These are phyloP conservation scores for Sebastes steindachneri DNA, from an alignment of 2,797 vertebrate species.

Conservation along the genomic window DNA sequence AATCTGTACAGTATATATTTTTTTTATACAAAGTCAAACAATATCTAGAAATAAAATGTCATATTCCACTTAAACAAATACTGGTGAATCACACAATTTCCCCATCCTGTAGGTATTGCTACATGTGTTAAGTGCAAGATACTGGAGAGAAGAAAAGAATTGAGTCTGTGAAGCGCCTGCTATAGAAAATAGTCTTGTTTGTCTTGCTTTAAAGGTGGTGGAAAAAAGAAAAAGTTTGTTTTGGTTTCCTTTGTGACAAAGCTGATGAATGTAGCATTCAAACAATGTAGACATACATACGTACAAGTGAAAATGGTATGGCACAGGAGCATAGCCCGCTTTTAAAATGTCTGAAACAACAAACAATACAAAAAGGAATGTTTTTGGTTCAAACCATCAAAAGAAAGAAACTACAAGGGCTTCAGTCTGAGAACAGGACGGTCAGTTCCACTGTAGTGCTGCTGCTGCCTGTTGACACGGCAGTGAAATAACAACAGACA, in stretches of 20 bases:
- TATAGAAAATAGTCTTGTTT: slow-evolving; percentile 77
- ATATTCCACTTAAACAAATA: slow-evolving; percentile 89
- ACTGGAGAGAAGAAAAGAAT: slow-evolving; percentile 86
- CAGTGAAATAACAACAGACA: slow-evolving; percentile 45
- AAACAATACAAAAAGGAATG: slow-evolving; percentile 59
- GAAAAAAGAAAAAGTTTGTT: slow-evolving; percentile 50
- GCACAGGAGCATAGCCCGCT: slow-evolving; percentile 55
- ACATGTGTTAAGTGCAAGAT: slow-evolving; percentile 92
- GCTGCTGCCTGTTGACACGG: slow-evolving; percentile 48
- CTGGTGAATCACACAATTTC: slow-evolving; percentile 86
- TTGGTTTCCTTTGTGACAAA: slow-evolving; percentile 76
- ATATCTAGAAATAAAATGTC: slow-evolving; percentile 89
- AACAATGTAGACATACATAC: slow-evolving; percentile 61
- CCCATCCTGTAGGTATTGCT: slow-evolving; percentile 90
- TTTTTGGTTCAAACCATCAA: slow-evolving; percentile 71
- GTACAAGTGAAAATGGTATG: slow-evolving; percentile 61
- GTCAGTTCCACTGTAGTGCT: slow-evolving; percentile 45
- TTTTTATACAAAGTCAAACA: slow-evolving; percentile 92
- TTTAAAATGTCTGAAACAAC: slow-evolving; percentile 62
- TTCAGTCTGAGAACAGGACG: slow-evolving; percentile 53
- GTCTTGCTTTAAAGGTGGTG: slow-evolving; percentile 70
- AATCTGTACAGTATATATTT: slow-evolving; percentile 93
- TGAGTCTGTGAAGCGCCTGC: slow-evolving; percentile 82
- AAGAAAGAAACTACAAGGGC: slow-evolving; percentile 53
- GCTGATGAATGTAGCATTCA: slow-evolving; percentile 65